Evolutionary conservation across 2,888 invertebrate genomes (phyloP), one percentile per base, ranked within the genome.

Genomic region (Chironomus tentans): DNA sequence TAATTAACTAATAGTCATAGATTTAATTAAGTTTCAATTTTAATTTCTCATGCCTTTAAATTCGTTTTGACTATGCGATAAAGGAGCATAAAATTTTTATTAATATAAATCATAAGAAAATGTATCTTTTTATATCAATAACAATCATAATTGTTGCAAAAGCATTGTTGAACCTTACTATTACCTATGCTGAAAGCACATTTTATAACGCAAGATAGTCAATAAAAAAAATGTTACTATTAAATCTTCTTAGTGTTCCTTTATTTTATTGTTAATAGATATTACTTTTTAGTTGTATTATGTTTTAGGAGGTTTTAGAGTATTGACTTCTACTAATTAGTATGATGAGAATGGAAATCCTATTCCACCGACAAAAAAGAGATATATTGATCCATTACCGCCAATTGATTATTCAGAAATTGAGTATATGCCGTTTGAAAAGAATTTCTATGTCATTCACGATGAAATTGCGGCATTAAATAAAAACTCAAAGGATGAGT

Each of bases 301-400:
- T 4, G 4, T 28, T 28, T 28, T 5, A 28, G 28, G 28, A n/a
- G n/a, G n/a, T n/a, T n/a, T n/a, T n/a, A n/a, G n/a, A n/a, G n/a
- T n/a, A n/a, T n/a, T n/a, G n/a, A n/a, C n/a, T n/a, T n/a, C n/a
- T n/a, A n/a, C n/a, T n/a, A 97, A 81, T 87, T 95, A 77, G 98
- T 99, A 99, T 82, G 99, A 99, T 80, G 96, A 95, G 81, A 97
- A 97, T 82, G 97, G 97, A 1, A 97, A 97, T 85, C 97, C 97
- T 0, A 90, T 97, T 76, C 90, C 94, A 0, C 95, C 95, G 0
- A 89, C 91, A 6, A 93, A 92, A 82, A 93, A 92, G 80, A 94
- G 92, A 82, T 91, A 92, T 77, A 98, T 99, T 75, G 99, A 99
- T 84, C 99, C 99, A 0, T 85, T 99, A 62, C 98, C 98, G 0